Base-by-base conservation (phyloP, 2,888 invertebrate genomes). In the Maniola hyperantus region DNA sequence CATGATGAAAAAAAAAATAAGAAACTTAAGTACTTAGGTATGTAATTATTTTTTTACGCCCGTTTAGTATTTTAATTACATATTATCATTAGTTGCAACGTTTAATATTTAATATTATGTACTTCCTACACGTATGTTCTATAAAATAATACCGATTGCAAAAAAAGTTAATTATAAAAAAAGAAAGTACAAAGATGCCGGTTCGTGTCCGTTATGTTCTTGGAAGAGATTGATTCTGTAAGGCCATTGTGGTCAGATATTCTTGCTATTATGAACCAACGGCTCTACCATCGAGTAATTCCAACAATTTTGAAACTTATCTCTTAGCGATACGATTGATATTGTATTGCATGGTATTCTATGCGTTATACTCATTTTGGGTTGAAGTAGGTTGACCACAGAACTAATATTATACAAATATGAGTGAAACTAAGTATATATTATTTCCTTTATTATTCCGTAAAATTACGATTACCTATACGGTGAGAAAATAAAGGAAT, bases 131-230 rank as follows among this genome's bases (percentile, higher is more conserved):
- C 60, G 67, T 61, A 67, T 66, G 66, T 61, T 48, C 50, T 46
- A 64, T 46, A 55, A 54, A 65, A 69, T 64, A 64, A 68, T 66
- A 54, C 55, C 66, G 60, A 68, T 68, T 70, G 70, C 66, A 70
- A 70, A 83, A 86, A 86, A 84, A 80, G 79, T 83, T 88, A 88
- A 88, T 89, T 86, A 84, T 82, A 80, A 81, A 87, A 69, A 80
- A 83, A 80, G 82, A 84, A 84, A 82, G 82, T 79, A 78, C 78
- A 82, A 70, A 79, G 81, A 79, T 76, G 72, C 69, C 71, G 74
- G 71, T 71, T 69, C 69, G 64, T 71, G 71, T 53, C 77, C 77
- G 77, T 78, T 78, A 78, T 71, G 65, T 89, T 88, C 89, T 76
- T 76, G 80, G 88, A 88, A 88, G 71, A 85, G 87, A 88, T 88